Conservation (phyloP, 2,113 vertebrate species). For the Isurus oxyrinchus region DNA sequence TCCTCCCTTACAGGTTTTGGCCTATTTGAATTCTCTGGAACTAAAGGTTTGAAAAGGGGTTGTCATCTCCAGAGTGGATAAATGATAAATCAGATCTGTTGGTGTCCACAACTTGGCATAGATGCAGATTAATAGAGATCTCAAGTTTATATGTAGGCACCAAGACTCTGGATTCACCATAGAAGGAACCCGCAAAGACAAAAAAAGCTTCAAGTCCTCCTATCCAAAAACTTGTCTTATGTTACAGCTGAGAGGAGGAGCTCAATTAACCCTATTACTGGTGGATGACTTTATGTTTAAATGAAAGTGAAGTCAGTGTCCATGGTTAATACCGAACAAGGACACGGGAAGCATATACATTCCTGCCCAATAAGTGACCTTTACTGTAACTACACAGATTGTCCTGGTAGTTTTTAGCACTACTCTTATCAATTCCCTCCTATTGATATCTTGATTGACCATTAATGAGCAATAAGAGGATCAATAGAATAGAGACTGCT, state of each 20-base stretch:
- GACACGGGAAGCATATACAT: not conserved
- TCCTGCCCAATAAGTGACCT: not conserved
- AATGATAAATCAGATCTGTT: not conserved
- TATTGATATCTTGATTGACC: not conserved
- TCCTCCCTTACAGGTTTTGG: not conserved
- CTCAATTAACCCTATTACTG: not conserved
- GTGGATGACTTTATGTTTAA: not conserved
- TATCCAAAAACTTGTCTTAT: not conserved
- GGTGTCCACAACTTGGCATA: not conserved
- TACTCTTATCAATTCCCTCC: not conserved
- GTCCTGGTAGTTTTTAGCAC: not conserved
- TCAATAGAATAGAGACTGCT: not conserved
- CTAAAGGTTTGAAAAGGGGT: not conserved
- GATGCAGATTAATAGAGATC: not conserved
- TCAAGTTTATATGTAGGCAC: not conserved
- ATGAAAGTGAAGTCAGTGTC: not conserved
- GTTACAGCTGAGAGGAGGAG: slow-evolving; percentile 21
- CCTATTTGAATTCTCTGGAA: too few species aligned
- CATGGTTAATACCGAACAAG: not conserved
- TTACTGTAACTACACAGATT: not conserved
- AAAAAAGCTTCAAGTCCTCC: not conserved
- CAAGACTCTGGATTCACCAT: not conserved
- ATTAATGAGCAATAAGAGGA: not conserved
- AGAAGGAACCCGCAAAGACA: not conserved
- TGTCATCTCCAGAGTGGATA: not conserved